Evolutionary conservation across 2,113 vertebrate genomes (phyloP).

Genomic region (Sylvicapra grimmia): DNA sequence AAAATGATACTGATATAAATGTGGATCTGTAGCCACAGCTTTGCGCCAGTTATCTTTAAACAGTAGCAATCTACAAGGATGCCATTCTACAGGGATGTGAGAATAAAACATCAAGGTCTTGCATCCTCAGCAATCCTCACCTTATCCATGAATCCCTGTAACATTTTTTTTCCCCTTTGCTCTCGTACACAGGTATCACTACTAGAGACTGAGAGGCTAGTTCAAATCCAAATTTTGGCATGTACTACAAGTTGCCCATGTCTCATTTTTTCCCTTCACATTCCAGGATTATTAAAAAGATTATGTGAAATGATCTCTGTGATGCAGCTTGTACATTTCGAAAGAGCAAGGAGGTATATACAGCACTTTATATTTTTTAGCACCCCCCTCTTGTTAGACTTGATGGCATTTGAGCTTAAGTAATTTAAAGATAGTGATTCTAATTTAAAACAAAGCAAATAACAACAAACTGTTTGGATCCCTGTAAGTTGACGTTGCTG

Average conservation of each 20-base stretch:
- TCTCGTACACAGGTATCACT: not conserved
- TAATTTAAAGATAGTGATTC: not conserved
- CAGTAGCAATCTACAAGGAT: not conserved
- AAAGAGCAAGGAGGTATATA: not conserved
- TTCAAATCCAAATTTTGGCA: not conserved
- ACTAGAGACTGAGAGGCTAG: not conserved
- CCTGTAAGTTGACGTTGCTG: not conserved
- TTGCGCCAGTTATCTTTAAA: not conserved
- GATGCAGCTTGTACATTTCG: not conserved
- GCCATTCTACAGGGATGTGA: not conserved
- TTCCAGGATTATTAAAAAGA: not conserved
- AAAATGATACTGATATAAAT: not conserved
- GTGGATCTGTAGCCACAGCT: not conserved
- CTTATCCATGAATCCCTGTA: not conserved
- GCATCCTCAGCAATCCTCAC: not conserved
- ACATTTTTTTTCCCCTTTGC: not conserved
- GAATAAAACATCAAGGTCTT: not conserved
- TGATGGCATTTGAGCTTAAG: not conserved
- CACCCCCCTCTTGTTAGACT: not conserved
- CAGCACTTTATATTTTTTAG: not conserved
- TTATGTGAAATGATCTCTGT: not conserved
- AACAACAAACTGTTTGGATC: not conserved
- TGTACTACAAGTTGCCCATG: fast-evolving
- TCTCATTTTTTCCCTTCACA: not conserved
- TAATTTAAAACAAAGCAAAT: not conserved